Conservation (phyloP, 2,888 invertebrate species). For the Altica lythri region DNA sequence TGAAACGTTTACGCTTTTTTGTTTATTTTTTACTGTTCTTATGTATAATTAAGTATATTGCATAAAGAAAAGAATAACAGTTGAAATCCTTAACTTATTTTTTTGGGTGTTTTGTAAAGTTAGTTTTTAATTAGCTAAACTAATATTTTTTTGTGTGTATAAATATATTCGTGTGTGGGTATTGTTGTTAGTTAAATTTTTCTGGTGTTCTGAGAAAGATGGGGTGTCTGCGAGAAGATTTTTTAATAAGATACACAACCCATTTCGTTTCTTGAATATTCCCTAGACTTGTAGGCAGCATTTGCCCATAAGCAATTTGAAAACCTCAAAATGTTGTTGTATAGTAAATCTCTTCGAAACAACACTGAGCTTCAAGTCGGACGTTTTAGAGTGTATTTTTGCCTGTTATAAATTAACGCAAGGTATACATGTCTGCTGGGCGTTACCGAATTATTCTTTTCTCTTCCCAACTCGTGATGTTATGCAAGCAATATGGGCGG, state of each 20-base stretch:
- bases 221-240: constrained; percentile 20
- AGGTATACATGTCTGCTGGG: constrained; percentile 59
- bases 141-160: background rate
- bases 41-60: too few species aligned
- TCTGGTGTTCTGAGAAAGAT: constrained; percentile 25
- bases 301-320: constrained; percentile 55
- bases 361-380: constrained; percentile 43
- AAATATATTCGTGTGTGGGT: constrained; percentile 1
- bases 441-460: constrained; percentile 60
- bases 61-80: too few species aligned
- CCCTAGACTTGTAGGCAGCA: constrained; percentile 47
- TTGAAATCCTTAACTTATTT: too few species aligned
- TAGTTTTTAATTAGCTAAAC: background rate
- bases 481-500: constrained; percentile 61
- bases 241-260: constrained; percentile 35
- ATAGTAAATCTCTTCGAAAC: constrained; percentile 44
- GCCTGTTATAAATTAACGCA: constrained; percentile 56
- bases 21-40: too few species aligned
- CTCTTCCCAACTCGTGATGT: constrained; percentile 59
- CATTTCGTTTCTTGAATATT: constrained; percentile 33
- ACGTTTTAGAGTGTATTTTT: constrained; percentile 54
- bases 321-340: constrained; percentile 51
- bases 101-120: background rate
- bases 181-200: constrained; percentile 16
- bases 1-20: too few species aligned